Evolutionary conservation across 2,888 invertebrate genomes (phyloP).

Genomic region (Leptura quadrifasciata): DNA sequence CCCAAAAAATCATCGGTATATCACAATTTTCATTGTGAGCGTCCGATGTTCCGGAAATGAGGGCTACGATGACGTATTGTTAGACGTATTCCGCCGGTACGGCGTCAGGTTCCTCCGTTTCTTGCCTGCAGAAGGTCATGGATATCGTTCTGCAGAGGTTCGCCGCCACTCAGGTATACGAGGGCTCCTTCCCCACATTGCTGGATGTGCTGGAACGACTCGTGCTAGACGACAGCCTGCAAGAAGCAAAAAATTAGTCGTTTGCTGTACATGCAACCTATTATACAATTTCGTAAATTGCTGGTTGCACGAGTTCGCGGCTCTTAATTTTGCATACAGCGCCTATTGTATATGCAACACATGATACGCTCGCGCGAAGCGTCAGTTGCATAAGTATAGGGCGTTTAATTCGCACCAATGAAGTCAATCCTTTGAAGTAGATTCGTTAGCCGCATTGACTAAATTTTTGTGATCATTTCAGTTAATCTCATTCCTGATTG

Average conservation of each 20-base stretch:
- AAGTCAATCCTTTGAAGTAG: no score
- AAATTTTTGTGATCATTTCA: no score
- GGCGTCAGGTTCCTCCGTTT: conserved; percentile 54
- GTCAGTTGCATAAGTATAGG: no score
- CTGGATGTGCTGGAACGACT: conserved; percentile 69
- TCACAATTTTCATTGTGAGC: neutral
- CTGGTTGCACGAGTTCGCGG: no score
- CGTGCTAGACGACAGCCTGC: conserved; percentile 61
- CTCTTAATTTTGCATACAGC: no score
- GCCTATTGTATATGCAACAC: no score
- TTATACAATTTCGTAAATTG: no score
- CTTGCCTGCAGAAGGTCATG: conserved; percentile 70
- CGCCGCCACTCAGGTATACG: conserved; percentile 73
- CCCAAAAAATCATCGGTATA: neutral
- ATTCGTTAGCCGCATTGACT: no score
- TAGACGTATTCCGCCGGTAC: conserved; percentile 60
- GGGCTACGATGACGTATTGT: conserved; percentile 8
- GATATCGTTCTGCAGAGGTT: conserved; percentile 72
- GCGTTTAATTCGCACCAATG: no score
- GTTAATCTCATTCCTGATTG: no score
- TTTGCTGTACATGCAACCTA: no score
- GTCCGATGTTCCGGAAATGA: neutral
- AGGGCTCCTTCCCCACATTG: conserved; percentile 67
- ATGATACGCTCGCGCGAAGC: no score
- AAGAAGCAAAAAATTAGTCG: conserved; percentile 44